phyloP scores from a whole-genome alignment of 2,888 invertebrate species.

The Sycophila texana region DNA sequence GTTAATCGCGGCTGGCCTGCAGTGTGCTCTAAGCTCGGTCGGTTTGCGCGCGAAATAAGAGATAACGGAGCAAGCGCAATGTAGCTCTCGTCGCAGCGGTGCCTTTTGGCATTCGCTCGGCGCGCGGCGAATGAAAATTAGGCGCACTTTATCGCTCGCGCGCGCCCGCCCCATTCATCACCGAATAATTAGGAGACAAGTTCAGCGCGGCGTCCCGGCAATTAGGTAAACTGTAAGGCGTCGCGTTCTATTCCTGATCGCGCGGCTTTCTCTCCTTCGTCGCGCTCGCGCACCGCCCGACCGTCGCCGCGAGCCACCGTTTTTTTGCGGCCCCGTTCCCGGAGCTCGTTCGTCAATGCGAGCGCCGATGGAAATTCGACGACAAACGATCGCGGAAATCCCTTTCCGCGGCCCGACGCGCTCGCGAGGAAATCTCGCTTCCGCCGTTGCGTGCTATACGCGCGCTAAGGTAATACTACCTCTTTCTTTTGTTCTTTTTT shows the following conservation, averaged over 20 bases:
- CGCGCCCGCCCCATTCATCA: conserved; percentile 68
- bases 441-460: background rate
- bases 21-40: background rate
- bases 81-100: too few species aligned
- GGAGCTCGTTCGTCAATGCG: conserved; percentile 68
- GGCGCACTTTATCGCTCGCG: conserved; percentile 67
- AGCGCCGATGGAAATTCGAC: conserved; percentile 65
- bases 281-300: conserved; percentile 23
- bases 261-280: conserved; percentile 39
- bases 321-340: conserved; percentile 53
- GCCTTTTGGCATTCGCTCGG: conserved; percentile 31
- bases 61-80: too few species aligned
- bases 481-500: background rate
- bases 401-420: background rate
- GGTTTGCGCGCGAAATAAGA: conserved; percentile 26
- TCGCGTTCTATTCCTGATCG: conserved; percentile 71
- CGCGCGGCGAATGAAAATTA: conserved; percentile 66
- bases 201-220: conserved; percentile 70
- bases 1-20: too few species aligned
- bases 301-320: conserved; percentile 47
- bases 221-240: conserved; percentile 73
- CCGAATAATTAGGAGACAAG: conserved; percentile 74
- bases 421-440: background rate
- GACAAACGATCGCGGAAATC: conserved; percentile 62
- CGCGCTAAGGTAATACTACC: background rate